Evolutionary conservation across 2,888 invertebrate species (phyloP).

Genomic region (Plebejus melissa): DNA sequence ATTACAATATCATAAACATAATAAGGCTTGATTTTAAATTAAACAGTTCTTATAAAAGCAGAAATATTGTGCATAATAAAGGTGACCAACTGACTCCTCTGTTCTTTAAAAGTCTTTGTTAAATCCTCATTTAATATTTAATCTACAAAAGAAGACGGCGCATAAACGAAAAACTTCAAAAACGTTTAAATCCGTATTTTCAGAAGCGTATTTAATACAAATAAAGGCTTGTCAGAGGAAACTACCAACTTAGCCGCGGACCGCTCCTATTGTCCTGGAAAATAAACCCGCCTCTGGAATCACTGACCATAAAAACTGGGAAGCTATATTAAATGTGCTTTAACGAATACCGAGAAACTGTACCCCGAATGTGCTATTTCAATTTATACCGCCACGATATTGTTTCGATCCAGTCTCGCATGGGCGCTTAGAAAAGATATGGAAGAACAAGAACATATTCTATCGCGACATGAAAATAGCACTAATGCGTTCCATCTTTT

Average conservation of each 20-base stretch:
- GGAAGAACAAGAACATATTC: no score
- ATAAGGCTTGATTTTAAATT: no score
- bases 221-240: constrained; percentile 32
- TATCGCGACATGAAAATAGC: no score
- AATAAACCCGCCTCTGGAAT: constrained; percentile 51
- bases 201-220: constrained; percentile 21
- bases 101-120: background rate
- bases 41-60: no score
- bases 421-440: no score
- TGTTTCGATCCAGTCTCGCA: no score
- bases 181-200: constrained; percentile 24
- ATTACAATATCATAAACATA: no score
- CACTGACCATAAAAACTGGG: constrained; percentile 52
- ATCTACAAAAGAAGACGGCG: background rate
- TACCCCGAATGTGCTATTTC: background rate
- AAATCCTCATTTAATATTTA: background rate
- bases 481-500: no score
- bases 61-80: no score
- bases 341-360: constrained; percentile 8
- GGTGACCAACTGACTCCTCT: background rate
- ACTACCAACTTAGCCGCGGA: constrained; percentile 34
- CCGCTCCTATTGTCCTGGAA: constrained; percentile 47
- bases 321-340: constrained; percentile 7
- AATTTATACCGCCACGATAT: background rate
- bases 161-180: background rate